Conservation (phyloP, 2,797 vertebrate species). For the Falco peregrinus region DNA sequence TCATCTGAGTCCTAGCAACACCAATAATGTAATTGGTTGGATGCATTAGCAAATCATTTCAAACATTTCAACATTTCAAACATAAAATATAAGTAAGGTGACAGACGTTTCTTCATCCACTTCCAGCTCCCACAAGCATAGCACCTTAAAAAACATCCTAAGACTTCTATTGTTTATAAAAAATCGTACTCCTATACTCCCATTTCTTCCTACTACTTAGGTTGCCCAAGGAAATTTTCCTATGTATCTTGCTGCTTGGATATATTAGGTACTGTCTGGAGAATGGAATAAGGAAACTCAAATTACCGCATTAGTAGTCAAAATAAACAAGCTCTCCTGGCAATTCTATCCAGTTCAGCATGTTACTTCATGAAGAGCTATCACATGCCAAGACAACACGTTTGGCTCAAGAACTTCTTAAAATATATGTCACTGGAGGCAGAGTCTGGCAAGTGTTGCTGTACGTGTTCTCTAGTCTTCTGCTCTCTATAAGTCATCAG, state of each 20-base stretch:
- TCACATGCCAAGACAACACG: neutral
- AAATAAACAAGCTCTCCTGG: neutral
- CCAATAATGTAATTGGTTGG: neutral
- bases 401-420: neutral
- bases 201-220: neutral
- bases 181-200: neutral
- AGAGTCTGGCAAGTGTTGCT: neutral
- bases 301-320: neutral
- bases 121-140: neutral
- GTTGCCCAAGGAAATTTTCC: neutral
- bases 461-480: neutral
- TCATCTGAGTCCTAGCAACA: neutral
- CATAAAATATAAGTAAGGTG: neutral
- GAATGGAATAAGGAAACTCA: constrained; percentile 21
- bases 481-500: neutral
- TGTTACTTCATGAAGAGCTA: neutral
- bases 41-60: neutral
- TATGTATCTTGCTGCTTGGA: neutral
- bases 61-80: neutral
- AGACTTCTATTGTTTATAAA: neutral
- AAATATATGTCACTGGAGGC: neutral
- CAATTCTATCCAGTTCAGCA: neutral
- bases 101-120: neutral
- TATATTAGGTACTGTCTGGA: neutral
- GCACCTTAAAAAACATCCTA: neutral